Percentiles rank a stretch among this genome's conserved stretches.
Conservation (phyloP, 2,113 vertebrate species). For the Sciurus niger region DNA sequence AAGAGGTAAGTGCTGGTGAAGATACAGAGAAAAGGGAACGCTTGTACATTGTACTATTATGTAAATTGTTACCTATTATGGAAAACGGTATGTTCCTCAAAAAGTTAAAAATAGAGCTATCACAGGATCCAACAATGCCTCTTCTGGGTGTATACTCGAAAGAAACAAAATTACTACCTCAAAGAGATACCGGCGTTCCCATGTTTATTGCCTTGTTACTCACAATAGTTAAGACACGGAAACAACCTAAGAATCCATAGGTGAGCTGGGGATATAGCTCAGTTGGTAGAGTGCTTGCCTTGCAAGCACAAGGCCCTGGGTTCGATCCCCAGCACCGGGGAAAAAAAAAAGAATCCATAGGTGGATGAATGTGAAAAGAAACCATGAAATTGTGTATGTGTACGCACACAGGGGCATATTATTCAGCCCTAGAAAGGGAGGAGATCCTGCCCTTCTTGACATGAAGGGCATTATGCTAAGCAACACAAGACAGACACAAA, state of each 20-base stretch:
- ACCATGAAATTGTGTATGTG: too few relatives aligned
- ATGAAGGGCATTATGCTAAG: neutral
- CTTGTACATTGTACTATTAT: neutral
- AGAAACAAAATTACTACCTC: neutral
- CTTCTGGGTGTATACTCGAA: neutral
- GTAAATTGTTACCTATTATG: neutral
- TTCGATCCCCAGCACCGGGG: too few relatives aligned
- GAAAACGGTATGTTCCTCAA: neutral
- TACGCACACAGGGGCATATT: too few relatives aligned
- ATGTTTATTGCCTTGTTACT: too few relatives aligned
- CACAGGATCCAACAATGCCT: neutral
- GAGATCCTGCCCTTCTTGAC: neutral
- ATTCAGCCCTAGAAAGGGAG: too few relatives aligned
- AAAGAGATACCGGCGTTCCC: neutral
- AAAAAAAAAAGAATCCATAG: neutral
- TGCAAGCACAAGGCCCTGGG: too few relatives aligned
- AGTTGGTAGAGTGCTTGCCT: too few relatives aligned
- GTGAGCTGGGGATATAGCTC: too few relatives aligned
- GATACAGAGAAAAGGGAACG: neutral
- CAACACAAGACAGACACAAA: neutral
- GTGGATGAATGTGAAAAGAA: neutral
- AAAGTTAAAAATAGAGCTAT: neutral
- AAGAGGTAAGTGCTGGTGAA: neutral
- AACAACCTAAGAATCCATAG: neutral
- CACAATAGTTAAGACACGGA: too few relatives aligned